Percentiles rank a stretch among this genome's conserved stretches.
Conservation (phyloP, 2,888 invertebrate species). For the Tetragonula carbonaria region DNA sequence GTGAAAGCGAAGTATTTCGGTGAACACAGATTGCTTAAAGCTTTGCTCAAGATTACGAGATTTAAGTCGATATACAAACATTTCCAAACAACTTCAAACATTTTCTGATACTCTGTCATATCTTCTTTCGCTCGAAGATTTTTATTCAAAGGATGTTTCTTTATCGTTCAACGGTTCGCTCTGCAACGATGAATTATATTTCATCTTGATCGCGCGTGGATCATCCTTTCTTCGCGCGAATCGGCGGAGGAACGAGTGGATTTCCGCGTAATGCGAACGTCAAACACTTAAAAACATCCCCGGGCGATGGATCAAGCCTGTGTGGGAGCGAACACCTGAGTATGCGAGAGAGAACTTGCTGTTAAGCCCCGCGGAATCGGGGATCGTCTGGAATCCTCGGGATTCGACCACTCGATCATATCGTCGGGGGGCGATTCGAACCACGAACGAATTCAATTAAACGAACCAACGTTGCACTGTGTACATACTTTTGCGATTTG, state of each 20-base stretch:
- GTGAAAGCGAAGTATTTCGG: no score
- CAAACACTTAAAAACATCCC: conserved; percentile 77
- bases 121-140: not conserved
- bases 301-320: conserved; percentile 52
- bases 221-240: not conserved
- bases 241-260: conserved; percentile 71
- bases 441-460: conserved; percentile 31
- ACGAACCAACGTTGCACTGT: not conserved
- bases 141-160: not conserved
- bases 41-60: no score
- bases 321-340: conserved; percentile 82
- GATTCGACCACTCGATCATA: conserved; percentile 19
- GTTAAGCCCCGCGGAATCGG: conserved; percentile 55
- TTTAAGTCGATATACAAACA: not conserved
- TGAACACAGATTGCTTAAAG: no score
- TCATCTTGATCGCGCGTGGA: conserved; percentile 14
- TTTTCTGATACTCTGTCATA: not conserved
- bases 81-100: not conserved
- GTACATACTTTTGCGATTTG: not conserved
- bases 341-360: conserved; percentile 67
- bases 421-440: conserved; percentile 1
- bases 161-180: no score
- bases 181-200: not conserved
- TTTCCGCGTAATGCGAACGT: conserved; percentile 80
- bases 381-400: conserved; percentile 46